These are phyloP conservation scores for Lissocephala sabroskyi DNA, from an alignment of 2,888 invertebrate genomes.

Conservation along the genomic window DNA sequence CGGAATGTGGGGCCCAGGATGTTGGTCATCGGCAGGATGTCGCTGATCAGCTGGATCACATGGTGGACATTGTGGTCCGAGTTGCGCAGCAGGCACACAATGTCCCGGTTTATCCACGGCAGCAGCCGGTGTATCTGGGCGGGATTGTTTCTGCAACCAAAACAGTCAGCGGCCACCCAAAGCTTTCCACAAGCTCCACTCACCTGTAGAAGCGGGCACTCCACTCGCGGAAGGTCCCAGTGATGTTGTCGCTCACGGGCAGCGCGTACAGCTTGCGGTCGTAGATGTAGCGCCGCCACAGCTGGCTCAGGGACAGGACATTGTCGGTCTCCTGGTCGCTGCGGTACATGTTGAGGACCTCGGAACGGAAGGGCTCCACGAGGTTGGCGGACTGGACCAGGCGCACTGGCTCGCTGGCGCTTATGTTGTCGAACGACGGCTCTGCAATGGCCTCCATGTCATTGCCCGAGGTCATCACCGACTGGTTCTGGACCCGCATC, in stretches of 20 bases:
- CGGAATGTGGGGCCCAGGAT: slow-evolving; percentile 77
- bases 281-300: slow-evolving; percentile 81
- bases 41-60: slow-evolving; percentile 80
- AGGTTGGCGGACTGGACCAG: slow-evolving; percentile 33
- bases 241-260: slow-evolving; percentile 78
- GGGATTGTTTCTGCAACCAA: slow-evolving; percentile 80
- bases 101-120: slow-evolving; percentile 91
- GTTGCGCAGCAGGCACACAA: slow-evolving; percentile 79
- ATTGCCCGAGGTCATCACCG: slow-evolving; percentile 24
- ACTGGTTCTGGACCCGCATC: slow-evolving; percentile 37
- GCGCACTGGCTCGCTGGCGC: slow-evolving; percentile 12
- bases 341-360: slow-evolving; percentile 64
- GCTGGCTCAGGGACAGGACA: slow-evolving; percentile 59
- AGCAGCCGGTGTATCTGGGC: slow-evolving; percentile 86
- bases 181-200: slow-evolving; percentile 14
- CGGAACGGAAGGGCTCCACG: slow-evolving; percentile 55
- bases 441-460: slow-evolving; percentile 21
- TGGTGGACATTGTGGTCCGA: slow-evolving; percentile 77
- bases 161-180: slow-evolving; percentile 3
- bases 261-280: slow-evolving; percentile 83
- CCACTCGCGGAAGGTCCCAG: slow-evolving; percentile 81
- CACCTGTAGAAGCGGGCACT: slow-evolving; percentile 85
- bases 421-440: neutral
- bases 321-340: slow-evolving; percentile 54
- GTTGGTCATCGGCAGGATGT: slow-evolving; percentile 79